Conservation (phyloP, 2,888 invertebrate genomes). For the Teleiodes luculella region DNA sequence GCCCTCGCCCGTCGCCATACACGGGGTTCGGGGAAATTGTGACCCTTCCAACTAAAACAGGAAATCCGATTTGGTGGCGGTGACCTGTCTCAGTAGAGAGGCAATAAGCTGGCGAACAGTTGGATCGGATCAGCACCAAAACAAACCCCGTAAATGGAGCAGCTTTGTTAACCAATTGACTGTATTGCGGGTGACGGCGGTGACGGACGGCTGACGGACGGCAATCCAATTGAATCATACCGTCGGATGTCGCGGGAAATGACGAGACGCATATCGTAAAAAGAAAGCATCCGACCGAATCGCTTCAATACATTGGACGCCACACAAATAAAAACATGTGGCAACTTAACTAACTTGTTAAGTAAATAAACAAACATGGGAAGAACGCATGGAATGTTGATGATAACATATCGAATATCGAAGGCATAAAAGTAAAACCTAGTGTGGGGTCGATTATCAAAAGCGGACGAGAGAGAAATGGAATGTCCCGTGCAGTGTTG, state of each 20-base stretch:
- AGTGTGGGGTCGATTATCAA: slow-evolving; percentile 60
- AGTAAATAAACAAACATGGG: slow-evolving; percentile 19
- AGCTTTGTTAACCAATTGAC: slow-evolving; percentile 45
- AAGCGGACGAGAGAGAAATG: slow-evolving; percentile 71
- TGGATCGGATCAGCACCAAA: slow-evolving; percentile 50
- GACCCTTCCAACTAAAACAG: slow-evolving; percentile 40
- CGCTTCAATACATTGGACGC: not conserved
- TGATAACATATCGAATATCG: slow-evolving; percentile 34
- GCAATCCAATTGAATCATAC: slow-evolving; percentile 54
- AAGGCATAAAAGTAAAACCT: slow-evolving; percentile 59
- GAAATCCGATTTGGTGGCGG: slow-evolving; percentile 50
- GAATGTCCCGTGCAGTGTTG: slow-evolving; percentile 62
- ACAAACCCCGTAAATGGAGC: slow-evolving; percentile 59
- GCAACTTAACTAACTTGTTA: not conserved
- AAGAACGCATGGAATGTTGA: slow-evolving; percentile 46
- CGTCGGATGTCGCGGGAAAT: slow-evolving; percentile 51
- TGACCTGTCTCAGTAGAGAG: slow-evolving; percentile 36
- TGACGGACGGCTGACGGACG: slow-evolving; percentile 21
- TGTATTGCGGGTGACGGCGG: slow-evolving; percentile 31
- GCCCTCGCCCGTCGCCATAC: not conserved
- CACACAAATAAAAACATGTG: not conserved
- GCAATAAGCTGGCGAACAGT: slow-evolving; percentile 35
- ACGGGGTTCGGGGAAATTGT: slow-evolving; percentile 15
- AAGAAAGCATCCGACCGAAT: slow-evolving; percentile 20
- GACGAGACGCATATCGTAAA: slow-evolving; percentile 28